Percentiles rank a stretch among this genome's conserved stretches.
These are phyloP conservation scores for Drosophila falleni DNA, from an alignment of 2,888 invertebrate species.

Conservation along the genomic window DNA sequence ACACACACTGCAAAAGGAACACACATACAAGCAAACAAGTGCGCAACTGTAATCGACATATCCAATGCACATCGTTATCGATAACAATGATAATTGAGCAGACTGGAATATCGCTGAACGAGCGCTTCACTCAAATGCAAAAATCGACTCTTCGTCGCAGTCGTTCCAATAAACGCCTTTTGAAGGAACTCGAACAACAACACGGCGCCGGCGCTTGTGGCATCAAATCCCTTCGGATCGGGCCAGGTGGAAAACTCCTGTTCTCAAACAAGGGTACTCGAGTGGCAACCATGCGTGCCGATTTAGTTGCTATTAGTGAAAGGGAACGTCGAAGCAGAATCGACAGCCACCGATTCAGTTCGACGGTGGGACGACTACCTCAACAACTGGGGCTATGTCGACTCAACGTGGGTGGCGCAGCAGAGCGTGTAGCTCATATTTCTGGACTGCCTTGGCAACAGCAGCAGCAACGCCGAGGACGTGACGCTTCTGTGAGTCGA, in stretches of 20 bases:
- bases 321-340: slow-evolving; percentile 52
- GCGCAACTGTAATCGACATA: slow-evolving; percentile 9
- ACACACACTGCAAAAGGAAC: slow-evolving; percentile 6
- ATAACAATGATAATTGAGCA: slow-evolving; percentile 52
- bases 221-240: slow-evolving; percentile 82
- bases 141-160: slow-evolving; percentile 54
- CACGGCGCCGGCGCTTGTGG: slow-evolving; percentile 58
- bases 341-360: slow-evolving; percentile 76
- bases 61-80: neutral
- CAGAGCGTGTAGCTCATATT: slow-evolving; percentile 69
- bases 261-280: slow-evolving; percentile 83
- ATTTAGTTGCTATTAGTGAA: slow-evolving; percentile 75
- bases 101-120: slow-evolving; percentile 86
- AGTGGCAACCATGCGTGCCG: slow-evolving; percentile 86
- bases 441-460: slow-evolving; percentile 38
- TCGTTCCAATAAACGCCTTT: slow-evolving; percentile 81
- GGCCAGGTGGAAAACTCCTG: slow-evolving; percentile 83
- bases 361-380: slow-evolving; percentile 64
- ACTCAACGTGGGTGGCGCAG: slow-evolving; percentile 75
- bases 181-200: slow-evolving; percentile 77
- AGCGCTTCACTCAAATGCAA: slow-evolving; percentile 85
- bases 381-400: slow-evolving; percentile 79
- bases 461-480: slow-evolving; percentile 58
- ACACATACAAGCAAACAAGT: neutral
- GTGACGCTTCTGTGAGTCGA: slow-evolving; percentile 61